A percentile compares a stretch with the other conserved stretches of the same genome.
Conservation (phyloP, 2,113 vertebrate species). For the Ornithorhynchus anatinus region DNA sequence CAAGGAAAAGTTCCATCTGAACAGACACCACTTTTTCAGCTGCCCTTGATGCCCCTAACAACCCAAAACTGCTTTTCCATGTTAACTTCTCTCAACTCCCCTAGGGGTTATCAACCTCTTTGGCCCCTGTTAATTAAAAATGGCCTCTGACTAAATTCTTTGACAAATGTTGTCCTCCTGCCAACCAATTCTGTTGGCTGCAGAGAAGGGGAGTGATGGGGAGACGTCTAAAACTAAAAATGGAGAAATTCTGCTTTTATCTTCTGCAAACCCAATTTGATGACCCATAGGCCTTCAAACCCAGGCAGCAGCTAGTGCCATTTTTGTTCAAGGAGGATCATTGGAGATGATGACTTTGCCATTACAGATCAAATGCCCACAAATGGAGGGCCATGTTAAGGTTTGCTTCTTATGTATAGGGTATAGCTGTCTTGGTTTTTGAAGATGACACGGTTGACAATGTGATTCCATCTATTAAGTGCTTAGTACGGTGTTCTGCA, state of each 20-base stretch:
- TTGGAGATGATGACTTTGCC: too few species aligned
- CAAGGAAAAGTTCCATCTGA: constrained; percentile 74
- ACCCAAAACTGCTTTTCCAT: constrained; percentile 73
- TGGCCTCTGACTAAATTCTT: constrained; percentile 72
- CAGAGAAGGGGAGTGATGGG: constrained; percentile 42
- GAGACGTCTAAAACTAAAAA: constrained; percentile 17
- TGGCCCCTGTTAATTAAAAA: constrained; percentile 81
- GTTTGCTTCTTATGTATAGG: too few species aligned
- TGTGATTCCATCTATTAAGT: too few species aligned
- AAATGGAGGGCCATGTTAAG: too few species aligned
- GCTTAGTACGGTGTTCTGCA: too few species aligned
- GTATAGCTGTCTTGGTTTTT: too few species aligned
- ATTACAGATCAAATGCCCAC: too few species aligned
- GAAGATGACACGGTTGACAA: too few species aligned
- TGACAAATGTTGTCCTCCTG: constrained; percentile 66
- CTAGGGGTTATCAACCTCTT: constrained; percentile 73
- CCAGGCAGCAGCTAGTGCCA: too few species aligned
- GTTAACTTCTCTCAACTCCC: constrained; percentile 71
- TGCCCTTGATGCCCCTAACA: constrained; percentile 67
- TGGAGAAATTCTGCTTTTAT: neutral
- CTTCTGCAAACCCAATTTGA: neutral
- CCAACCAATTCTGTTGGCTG: constrained; percentile 65
- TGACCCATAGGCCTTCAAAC: too few species aligned
- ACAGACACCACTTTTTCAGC: constrained; percentile 72
- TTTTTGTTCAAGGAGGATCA: too few species aligned